Evolutionary conservation across 2,888 invertebrate species (phyloP).

Genomic region (Auanema freiburgensis): DNA sequence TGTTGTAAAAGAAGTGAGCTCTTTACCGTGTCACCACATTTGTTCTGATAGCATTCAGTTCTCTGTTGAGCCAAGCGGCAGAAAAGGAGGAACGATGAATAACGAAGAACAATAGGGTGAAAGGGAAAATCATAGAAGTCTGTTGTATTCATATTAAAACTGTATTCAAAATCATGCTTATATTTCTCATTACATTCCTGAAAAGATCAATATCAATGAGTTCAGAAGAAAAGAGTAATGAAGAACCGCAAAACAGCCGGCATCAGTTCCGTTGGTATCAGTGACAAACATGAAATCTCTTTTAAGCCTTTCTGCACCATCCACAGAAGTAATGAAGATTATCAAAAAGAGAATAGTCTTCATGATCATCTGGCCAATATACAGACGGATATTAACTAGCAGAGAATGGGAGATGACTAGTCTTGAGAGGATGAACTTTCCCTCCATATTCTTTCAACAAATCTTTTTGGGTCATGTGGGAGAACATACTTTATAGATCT

Average conservation of each 20-base stretch:
- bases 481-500: too few species aligned
- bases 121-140: constrained; percentile 63
- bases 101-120: constrained; percentile 57
- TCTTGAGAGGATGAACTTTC: too few species aligned
- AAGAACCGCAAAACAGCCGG: constrained; percentile 56
- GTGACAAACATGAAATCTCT: constrained; percentile 62
- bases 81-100: constrained; percentile 51
- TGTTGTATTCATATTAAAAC: constrained; percentile 45
- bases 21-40: constrained; percentile 54
- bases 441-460: too few species aligned
- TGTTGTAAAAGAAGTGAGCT: constrained; percentile 10
- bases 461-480: too few species aligned
- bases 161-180: constrained; percentile 52
- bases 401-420: too few species aligned
- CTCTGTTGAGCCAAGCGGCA: constrained; percentile 58
- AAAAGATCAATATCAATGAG: constrained; percentile 9
- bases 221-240: background rate
- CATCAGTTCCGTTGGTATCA: constrained; percentile 53
- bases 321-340: too few species aligned
- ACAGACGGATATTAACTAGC: too few species aligned
- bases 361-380: too few species aligned
- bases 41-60: constrained; percentile 56
- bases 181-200: constrained; percentile 59
- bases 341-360: too few species aligned
- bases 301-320: constrained; percentile 33